These are phyloP conservation scores for Aphidoletes aphidimyza DNA, from an alignment of 2,888 invertebrate genomes.

Conservation along the genomic window DNA sequence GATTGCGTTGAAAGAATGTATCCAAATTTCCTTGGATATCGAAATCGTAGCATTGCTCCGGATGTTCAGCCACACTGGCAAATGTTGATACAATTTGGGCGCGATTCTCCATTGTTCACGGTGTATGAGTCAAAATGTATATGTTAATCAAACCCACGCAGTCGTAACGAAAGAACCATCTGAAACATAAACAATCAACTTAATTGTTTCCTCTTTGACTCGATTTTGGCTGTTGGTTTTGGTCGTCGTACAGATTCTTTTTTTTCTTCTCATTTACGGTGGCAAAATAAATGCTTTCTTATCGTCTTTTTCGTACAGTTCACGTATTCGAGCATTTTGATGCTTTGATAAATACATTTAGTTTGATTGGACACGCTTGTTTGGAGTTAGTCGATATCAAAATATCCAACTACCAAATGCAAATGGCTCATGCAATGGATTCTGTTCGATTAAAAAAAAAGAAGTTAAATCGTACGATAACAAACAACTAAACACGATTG, in stretches of 20 bases:
- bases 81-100: slow-evolving; percentile 11
- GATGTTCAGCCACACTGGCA: slow-evolving; percentile 29
- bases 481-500: neutral
- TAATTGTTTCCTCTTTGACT: neutral
- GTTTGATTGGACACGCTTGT: too few relatives aligned
- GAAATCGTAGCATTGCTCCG: slow-evolving; percentile 32
- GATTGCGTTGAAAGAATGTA: slow-evolving; percentile 59
- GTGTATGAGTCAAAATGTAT: neutral
- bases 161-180: neutral
- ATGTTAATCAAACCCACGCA: neutral
- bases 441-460: neutral
- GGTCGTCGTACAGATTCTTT: neutral
- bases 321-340: neutral
- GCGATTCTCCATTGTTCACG: slow-evolving; percentile 2
- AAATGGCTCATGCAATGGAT: too few relatives aligned
- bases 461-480: too few relatives aligned
- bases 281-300: neutral
- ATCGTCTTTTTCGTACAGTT: neutral
- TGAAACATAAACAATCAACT: neutral
- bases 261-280: neutral
- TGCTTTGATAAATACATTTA: neutral
- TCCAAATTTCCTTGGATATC: slow-evolving; percentile 58
- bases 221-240: neutral
- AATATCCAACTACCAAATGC: neutral
- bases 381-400: neutral